Conservation (phyloP, 2,113 vertebrate genomes). For the Hyperoodon ampullatus region DNA sequence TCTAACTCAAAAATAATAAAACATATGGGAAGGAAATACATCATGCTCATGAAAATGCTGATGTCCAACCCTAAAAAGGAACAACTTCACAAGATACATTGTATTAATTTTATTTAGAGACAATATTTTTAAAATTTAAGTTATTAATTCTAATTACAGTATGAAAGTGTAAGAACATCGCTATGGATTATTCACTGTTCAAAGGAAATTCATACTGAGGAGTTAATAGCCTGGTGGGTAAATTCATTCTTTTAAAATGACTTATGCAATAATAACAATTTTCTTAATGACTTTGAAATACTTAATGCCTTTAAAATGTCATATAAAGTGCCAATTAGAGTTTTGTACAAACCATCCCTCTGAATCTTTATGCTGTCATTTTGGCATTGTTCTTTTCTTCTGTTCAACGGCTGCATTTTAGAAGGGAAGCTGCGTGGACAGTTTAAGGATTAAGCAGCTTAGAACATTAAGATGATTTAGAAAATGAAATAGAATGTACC, state of each 20-base stretch:
- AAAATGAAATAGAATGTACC: not conserved
- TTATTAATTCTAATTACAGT: conserved; percentile 29
- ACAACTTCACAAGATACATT: not conserved
- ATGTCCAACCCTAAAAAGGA: not conserved
- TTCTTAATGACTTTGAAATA: conserved; percentile 62
- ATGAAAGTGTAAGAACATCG: not conserved
- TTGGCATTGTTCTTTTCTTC: not conserved
- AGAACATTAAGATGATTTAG: not conserved
- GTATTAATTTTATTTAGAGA: not conserved
- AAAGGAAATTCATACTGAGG: conserved; percentile 27
- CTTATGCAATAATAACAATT: conserved; percentile 56
- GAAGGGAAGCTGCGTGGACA: not conserved
- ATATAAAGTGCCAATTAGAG: conserved; percentile 55
- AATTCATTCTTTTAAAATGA: conserved; percentile 62
- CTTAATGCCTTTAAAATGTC: conserved; percentile 64
- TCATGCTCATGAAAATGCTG: not conserved
- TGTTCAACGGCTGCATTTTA: not conserved
- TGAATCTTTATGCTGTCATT: conserved; percentile 15
- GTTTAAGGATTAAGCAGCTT: not conserved
- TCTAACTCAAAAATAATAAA: conserved; percentile 25
- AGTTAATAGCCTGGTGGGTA: conserved; percentile 36
- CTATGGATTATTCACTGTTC: not conserved
- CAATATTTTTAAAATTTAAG: not conserved
- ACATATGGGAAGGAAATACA: not conserved
- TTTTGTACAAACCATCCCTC: conserved; percentile 21